Percentiles rank a stretch among this genome's conserved stretches.
Conservation (phyloP, 2,888 invertebrate species). For the Drymonia ruficornis region DNA sequence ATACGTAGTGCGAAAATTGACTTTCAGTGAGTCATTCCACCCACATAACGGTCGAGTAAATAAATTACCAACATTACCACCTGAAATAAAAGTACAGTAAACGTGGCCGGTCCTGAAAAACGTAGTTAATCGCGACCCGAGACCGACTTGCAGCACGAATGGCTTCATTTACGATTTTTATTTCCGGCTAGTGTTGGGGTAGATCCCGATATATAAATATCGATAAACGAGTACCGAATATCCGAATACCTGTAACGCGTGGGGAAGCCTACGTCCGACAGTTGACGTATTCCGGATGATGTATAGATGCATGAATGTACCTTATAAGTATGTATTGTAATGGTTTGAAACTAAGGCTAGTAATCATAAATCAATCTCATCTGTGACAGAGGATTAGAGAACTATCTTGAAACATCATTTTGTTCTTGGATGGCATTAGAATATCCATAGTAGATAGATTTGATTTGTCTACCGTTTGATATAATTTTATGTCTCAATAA, state of each 20-base stretch:
- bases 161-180: constrained; percentile 85
- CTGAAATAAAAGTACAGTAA: constrained; percentile 83
- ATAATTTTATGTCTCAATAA: no score
- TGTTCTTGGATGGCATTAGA: no score
- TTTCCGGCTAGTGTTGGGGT: constrained; percentile 68
- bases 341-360: no score
- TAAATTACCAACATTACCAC: constrained; percentile 78
- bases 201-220: constrained; percentile 6
- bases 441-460: no score
- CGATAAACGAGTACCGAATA: constrained; percentile 16
- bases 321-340: no score
- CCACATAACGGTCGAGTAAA: constrained; percentile 36
- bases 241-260: neutral
- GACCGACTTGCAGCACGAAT: constrained; percentile 73
- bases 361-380: no score
- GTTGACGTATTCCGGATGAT: no score
- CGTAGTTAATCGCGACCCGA: constrained; percentile 79
- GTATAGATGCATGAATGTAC: no score
- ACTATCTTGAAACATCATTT: no score
- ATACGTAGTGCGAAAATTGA: constrained; percentile 19
- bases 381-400: no score
- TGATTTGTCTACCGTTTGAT: no score
- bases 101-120: constrained; percentile 71
- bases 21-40: constrained; percentile 37
- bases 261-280: neutral